phyloP scores from a whole-genome alignment of 2,113 vertebrate genomes.

The Chloropsis cyanopogon region DNA sequence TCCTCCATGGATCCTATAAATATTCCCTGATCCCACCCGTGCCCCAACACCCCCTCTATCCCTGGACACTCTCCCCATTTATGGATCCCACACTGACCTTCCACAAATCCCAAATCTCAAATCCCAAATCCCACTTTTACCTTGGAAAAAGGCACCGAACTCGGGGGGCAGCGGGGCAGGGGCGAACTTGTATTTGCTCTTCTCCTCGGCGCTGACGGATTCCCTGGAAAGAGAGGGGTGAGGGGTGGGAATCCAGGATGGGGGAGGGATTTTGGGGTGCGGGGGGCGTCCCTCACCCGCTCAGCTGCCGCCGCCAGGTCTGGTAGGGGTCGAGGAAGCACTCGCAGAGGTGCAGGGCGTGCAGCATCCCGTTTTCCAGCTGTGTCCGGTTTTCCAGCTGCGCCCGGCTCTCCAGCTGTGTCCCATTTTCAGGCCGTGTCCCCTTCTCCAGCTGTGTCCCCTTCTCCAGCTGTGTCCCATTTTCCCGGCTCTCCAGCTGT shows the following conservation, averaged over 20 bases:
- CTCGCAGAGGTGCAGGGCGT: conserved; percentile 87
- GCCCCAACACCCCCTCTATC: too few relatives aligned
- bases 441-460: neutral
- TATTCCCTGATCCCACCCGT: neutral
- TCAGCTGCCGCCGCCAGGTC: conserved; percentile 87
- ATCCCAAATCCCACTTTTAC: neutral
- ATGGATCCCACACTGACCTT: accelerated
- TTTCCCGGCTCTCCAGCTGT: neutral
- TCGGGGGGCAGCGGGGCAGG: conserved; percentile 81
- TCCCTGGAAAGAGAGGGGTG: conserved; percentile 74
- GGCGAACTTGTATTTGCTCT: conserved; percentile 93
- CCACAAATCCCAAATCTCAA: too few relatives aligned
- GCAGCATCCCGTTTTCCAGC: conserved; percentile 66
- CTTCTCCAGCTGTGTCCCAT: neutral
- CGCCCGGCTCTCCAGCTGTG: accelerated
- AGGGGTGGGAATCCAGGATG: neutral
- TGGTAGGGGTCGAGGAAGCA: conserved; percentile 94
- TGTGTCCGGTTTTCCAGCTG: accelerated
- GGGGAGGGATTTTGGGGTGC: neutral
- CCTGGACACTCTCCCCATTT: accelerated
- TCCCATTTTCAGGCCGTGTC: conserved; percentile 61
- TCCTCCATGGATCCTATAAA: accelerated
- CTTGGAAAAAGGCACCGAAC: conserved; percentile 83
- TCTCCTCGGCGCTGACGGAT: conserved; percentile 86
- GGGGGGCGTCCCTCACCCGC: conserved; percentile 75